Percentiles rank a stretch among this genome's conserved stretches.
Conservation (phyloP, 1,140 invertebrate genomes). For the Idris sp. region DNA sequence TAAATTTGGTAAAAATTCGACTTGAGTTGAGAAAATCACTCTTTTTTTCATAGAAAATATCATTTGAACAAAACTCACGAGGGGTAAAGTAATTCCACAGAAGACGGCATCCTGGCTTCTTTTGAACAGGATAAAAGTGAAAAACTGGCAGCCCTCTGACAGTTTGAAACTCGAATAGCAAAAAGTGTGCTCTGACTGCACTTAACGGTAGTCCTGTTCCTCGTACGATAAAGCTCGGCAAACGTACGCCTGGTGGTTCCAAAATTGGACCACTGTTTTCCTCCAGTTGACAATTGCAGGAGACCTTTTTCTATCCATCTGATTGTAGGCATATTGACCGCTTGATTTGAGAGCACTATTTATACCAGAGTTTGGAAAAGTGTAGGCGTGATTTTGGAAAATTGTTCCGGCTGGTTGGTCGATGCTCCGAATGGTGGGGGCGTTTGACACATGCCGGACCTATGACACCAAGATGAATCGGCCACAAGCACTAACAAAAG, state of each 20-base stretch:
- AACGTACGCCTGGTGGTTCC: conserved; percentile 39
- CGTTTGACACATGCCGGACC: conserved; percentile 47
- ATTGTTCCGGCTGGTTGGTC: conserved; percentile 21
- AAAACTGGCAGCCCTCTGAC: conserved; percentile 18
- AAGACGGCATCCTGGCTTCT: conserved; percentile 24
- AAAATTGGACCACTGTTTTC: conserved; percentile 40
- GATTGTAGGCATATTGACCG: conserved; percentile 41
- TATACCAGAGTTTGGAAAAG: conserved; percentile 34
- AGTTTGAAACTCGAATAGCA: neutral
- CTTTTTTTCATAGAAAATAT: too few species aligned
- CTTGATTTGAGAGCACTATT: conserved; percentile 11
- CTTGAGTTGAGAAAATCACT: too few species aligned
- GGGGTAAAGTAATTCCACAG: conserved; percentile 25
- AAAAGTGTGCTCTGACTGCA: conserved; percentile 6
- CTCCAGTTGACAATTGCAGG: conserved; percentile 27
- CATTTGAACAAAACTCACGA: too few species aligned
- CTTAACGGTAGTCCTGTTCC: conserved; percentile 40
- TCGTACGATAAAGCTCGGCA: conserved; percentile 24
- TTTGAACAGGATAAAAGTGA: conserved; percentile 12
- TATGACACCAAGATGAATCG: too few species aligned
- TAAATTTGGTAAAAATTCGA: too few species aligned
- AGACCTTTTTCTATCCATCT: conserved; percentile 57
- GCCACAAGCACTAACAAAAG: too few species aligned
- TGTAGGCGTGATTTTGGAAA: conserved; percentile 18
- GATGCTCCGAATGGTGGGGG: conserved; percentile 12